Evolutionary conservation across 2,888 invertebrate genomes (phyloP).

Genomic region (Lithophane leautieri): DNA sequence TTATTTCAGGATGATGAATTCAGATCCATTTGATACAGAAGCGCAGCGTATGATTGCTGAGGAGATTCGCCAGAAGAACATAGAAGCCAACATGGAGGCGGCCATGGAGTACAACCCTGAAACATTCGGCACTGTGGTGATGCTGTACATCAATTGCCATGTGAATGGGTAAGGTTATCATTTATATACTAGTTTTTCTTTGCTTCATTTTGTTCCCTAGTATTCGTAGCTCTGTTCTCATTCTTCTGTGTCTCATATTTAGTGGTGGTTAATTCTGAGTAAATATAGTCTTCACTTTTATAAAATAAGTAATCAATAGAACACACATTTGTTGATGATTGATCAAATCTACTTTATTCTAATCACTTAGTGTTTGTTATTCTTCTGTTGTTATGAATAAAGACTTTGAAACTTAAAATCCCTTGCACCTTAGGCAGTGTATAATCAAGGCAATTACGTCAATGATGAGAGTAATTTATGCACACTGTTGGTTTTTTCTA

Average conservation of each 20-base stretch:
- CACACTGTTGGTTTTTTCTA: slow-evolving; percentile 57
- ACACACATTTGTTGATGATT: not conserved
- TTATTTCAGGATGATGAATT: slow-evolving; percentile 94
- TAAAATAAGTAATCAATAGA: slow-evolving; percentile 2
- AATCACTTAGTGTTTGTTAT: not conserved
- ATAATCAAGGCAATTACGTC: not conserved
- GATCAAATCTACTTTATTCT: not conserved
- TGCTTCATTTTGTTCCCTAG: not conserved
- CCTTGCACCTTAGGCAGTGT: not conserved
- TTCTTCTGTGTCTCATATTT: not conserved
- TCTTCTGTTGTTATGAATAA: not conserved
- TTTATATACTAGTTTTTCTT: not conserved
- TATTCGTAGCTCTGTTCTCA: not conserved
- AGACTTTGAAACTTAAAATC: not conserved
- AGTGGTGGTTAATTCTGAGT: not conserved
- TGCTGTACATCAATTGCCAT: slow-evolving; percentile 99
- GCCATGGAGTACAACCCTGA: slow-evolving; percentile 99
- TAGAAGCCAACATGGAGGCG: slow-evolving; percentile 99
- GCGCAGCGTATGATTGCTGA: slow-evolving; percentile 98
- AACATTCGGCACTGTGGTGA: slow-evolving; percentile 98
- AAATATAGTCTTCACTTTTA: not conserved
- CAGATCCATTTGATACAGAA: slow-evolving; percentile 98
- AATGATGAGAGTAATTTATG: slow-evolving; percentile 1
- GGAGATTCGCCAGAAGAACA: slow-evolving; percentile 98
- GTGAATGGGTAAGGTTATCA: slow-evolving; percentile 95